These are phyloP conservation scores for Synanthedon formicaeformis DNA, from an alignment of 2,888 invertebrate genomes.

Conservation along the genomic window DNA sequence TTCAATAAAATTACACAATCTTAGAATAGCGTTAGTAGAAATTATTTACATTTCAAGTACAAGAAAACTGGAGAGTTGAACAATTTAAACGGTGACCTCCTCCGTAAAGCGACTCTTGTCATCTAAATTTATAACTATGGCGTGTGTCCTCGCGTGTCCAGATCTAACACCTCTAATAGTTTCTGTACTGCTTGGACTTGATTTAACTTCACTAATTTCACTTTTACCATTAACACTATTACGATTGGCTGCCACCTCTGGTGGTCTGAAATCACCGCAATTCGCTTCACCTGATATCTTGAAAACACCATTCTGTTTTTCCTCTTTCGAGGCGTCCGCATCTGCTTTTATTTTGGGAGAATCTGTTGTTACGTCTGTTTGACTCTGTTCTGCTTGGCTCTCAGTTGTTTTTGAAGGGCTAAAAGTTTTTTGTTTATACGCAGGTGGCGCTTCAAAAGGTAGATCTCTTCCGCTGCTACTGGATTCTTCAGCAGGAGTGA, in stretches of 20 bases:
- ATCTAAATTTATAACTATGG: conserved; percentile 84
- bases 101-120: conserved; percentile 85
- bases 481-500: conserved; percentile 62
- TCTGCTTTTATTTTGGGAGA: conserved; percentile 42
- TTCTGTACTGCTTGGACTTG: conserved; percentile 48
- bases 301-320: conserved; percentile 54
- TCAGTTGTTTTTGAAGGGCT: conserved; percentile 56
- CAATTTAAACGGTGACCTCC: conserved; percentile 78
- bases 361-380: conserved; percentile 54
- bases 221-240: conserved; percentile 44
- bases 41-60: conserved; percentile 7
- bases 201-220: conserved; percentile 51
- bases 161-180: conserved; percentile 60
- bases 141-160: conserved; percentile 79
- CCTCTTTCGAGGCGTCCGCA: conserved; percentile 37
- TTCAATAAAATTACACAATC: conserved; percentile 5
- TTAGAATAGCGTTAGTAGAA: conserved; percentile 28
- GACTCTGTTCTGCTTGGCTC: conserved; percentile 51
- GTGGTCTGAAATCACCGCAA: conserved; percentile 54
- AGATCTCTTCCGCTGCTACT: conserved; percentile 62
- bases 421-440: conserved; percentile 59
- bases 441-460: conserved; percentile 58
- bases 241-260: conserved; percentile 41
- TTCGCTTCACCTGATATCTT: conserved; percentile 61
- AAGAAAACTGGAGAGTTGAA: neutral